Base-by-base conservation (phyloP, 2,113 vertebrate species). In the Pogona vitticeps region DNA sequence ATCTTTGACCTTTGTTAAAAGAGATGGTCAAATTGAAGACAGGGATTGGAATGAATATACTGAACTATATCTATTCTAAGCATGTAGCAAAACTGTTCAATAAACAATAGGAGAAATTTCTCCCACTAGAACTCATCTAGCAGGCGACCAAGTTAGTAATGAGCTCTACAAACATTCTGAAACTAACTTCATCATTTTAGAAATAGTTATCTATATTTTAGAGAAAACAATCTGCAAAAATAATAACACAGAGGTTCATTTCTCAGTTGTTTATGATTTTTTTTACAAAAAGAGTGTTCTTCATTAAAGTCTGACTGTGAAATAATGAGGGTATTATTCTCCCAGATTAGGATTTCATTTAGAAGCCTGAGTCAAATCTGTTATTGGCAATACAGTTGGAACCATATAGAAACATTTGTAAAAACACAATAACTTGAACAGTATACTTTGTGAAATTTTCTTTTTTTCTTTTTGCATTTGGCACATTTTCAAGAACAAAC, bases 251-350 rank as follows among this genome's bases (percentile, higher is more conserved):
- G 67, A 8, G 18, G 6, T 65, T 18, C 12, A 2, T 86, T 83
- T 87, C 82, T 89, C 42, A 71, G 18, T 73, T 80, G n/a, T 88
- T 68, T 63, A 40, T 21, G 28, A 70, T 72, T 13, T 56, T 85
- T 21, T 72, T 1, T 17, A 31, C 13, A n/a, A 68, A 17, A 88
- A 28, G 28, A 83, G 6, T 38, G 71, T 82, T 10, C 18, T 76
- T 90, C 28, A 61, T 88, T 87, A 81, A 82, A 88, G 65, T 0
- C 7, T 90, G 33, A 36, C 2, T 28, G 18, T 78, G 70, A 72
- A 80, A 68, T 68, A 59, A 72, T 71, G 84, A 7, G 81, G 21
- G 65, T 56, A 58, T 83, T 33, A 71, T 72, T 70, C 23, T 71
- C 68, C 71, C 65, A 61, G 67, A 67, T 56, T 84, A 46, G 40